Conservation (phyloP, 1,140 invertebrate species). For the Bombus confusus region DNA sequence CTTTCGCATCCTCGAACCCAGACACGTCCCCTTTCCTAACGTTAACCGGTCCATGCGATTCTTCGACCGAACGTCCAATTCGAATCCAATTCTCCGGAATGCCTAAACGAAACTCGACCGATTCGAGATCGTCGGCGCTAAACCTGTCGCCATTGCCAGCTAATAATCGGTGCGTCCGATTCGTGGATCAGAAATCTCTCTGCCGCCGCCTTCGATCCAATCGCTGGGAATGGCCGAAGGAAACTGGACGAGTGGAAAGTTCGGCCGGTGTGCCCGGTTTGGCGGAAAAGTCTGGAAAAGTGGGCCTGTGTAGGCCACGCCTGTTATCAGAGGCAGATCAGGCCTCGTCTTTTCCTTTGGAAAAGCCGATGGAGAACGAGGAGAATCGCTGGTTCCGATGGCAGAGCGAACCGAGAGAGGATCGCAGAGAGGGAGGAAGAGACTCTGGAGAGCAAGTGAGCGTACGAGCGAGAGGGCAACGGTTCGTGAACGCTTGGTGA, state of each 20-base stretch:
- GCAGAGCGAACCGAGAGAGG: conserved; percentile 47
- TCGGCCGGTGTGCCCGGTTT: too few species aligned
- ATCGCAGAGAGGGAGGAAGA: conserved; percentile 49
- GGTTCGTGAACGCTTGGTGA: conserved; percentile 1
- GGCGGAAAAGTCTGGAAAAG: background rate
- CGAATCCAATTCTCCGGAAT: background rate
- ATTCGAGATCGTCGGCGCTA: background rate
- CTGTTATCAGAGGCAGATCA: conserved; percentile 57
- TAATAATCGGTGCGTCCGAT: too few species aligned
- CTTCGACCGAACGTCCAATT: background rate
- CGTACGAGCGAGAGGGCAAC: conserved; percentile 45
- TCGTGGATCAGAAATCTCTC: too few species aligned
- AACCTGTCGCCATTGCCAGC: background rate
- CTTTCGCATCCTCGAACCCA: too few species aligned
- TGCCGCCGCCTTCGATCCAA: too few species aligned
- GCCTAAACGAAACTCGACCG: too few species aligned
- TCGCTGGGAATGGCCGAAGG: too few species aligned
- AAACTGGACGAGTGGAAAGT: too few species aligned
- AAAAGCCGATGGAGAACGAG: conserved; percentile 48
- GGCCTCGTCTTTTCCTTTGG: conserved; percentile 56
- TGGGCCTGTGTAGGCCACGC: conserved; percentile 36
- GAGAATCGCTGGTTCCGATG: conserved; percentile 57
- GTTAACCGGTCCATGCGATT: background rate
- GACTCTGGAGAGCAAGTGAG: conserved; percentile 48
- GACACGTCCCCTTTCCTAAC: too few species aligned